Conservation (phyloP, 2,113 vertebrate species). For the Carollia perspicillata region DNA sequence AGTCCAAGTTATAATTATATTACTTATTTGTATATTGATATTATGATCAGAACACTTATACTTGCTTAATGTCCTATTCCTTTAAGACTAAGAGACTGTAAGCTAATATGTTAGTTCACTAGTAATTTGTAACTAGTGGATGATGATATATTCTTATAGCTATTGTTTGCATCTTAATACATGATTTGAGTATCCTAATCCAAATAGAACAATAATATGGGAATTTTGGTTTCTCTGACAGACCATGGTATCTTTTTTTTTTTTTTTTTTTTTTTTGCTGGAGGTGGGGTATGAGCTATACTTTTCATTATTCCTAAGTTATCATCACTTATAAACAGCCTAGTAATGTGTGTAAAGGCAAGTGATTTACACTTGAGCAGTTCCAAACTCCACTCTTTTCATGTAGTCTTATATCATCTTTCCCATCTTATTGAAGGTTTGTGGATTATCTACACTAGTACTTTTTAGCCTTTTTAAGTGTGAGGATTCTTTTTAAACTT, state of each 20-base stretch:
- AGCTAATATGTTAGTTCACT: slow-evolving; percentile 34
- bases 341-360: neutral
- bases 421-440: slow-evolving; percentile 20
- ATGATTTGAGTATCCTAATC: slow-evolving; percentile 21
- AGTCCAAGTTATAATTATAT: slow-evolving; percentile 13
- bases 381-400: neutral
- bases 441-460: neutral
- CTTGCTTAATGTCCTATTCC: neutral
- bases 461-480: slow-evolving; percentile 48
- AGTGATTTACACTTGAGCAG: neutral
- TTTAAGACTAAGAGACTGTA: slow-evolving; percentile 40
- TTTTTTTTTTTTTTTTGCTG: neutral
- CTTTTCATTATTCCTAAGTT: slow-evolving; percentile 24
- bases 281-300: neutral
- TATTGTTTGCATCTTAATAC: slow-evolving; percentile 25
- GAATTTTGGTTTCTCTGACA: slow-evolving; percentile 25
- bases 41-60: slow-evolving; percentile 40
- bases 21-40: slow-evolving; percentile 27
- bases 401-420: neutral
- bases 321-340: slow-evolving; percentile 11
- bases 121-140: slow-evolving; percentile 33
- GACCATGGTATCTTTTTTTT: neutral
- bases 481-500: slow-evolving; percentile 8
- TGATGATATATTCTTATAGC: slow-evolving; percentile 3
- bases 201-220: neutral